Conservation (phyloP, 2,888 invertebrate species). For the Chydorus sphaericus region DNA sequence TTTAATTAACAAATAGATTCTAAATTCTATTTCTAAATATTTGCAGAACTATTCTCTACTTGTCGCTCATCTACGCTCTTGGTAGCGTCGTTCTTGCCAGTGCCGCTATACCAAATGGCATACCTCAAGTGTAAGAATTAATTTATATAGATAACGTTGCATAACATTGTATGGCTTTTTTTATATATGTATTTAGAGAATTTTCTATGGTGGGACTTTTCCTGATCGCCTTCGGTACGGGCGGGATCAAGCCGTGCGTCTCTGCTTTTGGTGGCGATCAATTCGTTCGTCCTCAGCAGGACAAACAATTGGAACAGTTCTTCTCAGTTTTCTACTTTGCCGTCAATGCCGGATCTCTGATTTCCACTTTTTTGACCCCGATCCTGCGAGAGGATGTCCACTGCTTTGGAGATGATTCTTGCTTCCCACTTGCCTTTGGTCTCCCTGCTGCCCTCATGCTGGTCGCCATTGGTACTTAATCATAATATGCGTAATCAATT, state of each 20-base stretch:
- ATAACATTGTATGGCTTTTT: background rate
- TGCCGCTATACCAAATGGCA: constrained; percentile 25
- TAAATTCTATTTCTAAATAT: constrained; percentile 21
- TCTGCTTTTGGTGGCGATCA: constrained; percentile 92
- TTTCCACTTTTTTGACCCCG: constrained; percentile 79
- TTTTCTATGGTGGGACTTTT: constrained; percentile 34
- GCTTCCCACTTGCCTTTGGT: constrained; percentile 75
- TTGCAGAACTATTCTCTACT: constrained; percentile 39
- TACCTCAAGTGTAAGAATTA: constrained; percentile 19
- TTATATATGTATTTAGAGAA: constrained; percentile 26
- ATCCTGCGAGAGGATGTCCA: constrained; percentile 61
- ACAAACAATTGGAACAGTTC: constrained; percentile 61
- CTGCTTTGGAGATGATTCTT: constrained; percentile 60
- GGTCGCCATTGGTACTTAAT: constrained; percentile 52
- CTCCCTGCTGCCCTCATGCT: constrained; percentile 78
- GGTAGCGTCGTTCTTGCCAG: constrained; percentile 35
- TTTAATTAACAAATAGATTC: too few species aligned
- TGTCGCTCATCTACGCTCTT: constrained; percentile 36
- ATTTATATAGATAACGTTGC: background rate
- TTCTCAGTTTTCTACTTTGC: constrained; percentile 91
- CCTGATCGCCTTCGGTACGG: constrained; percentile 73
- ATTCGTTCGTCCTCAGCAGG: constrained; percentile 66
- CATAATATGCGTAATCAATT: constrained; percentile 62
- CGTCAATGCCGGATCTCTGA: constrained; percentile 77
- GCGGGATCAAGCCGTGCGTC: constrained; percentile 92